Evolutionary conservation across 1,140 invertebrate genomes (phyloP), one percentile per base, ranked within the genome.

Genomic region (Eumaeus atala): DNA sequence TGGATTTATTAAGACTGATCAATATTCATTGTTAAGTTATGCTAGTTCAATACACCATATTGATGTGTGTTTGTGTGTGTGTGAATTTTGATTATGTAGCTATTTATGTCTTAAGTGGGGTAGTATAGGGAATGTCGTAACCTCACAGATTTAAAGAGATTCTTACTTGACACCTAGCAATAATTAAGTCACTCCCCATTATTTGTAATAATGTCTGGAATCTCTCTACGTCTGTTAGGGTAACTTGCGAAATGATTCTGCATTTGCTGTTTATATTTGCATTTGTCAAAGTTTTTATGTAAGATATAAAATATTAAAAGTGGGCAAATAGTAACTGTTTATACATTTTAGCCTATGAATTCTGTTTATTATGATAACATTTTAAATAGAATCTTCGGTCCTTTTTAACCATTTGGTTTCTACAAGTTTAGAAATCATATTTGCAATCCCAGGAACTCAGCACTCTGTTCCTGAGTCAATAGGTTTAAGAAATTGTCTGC

Each of bases 11-110:
- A 85, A 85, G 82, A 85, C 82, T 85, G 82, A 85, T 85, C 82
- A 83, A 77, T 84, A 80, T 85, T 81, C 79, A 83, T 83, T 83
- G 67, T 81, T 83, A 83, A 83, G 79, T 85, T 85, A 78, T 61
- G 77, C 77, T 84, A 85, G 77, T 75, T 84, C 64, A 72, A 77
- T 68, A 75, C 79, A 81, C 70, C 70, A 75, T 81, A 67, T 70
- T 71, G 64, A 75, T 71, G 66, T 74, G 65, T 66, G 60, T 74
- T 67, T 77, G 70, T 70, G 64, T 72, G 67, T 66, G 59, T 70
- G 70, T 76, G 72, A 71, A 54, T 70, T 70, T 64, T 66, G 65
- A 69, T 73, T 69, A 67, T 67, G 55, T 75, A 74, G 70, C 64
- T 76, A 72, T 77, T 77, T 77, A 70, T 74, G 62, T 74, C 68